Base-by-base conservation (phyloP, 2,888 invertebrate genomes). In the Campoletis raptor region DNA sequence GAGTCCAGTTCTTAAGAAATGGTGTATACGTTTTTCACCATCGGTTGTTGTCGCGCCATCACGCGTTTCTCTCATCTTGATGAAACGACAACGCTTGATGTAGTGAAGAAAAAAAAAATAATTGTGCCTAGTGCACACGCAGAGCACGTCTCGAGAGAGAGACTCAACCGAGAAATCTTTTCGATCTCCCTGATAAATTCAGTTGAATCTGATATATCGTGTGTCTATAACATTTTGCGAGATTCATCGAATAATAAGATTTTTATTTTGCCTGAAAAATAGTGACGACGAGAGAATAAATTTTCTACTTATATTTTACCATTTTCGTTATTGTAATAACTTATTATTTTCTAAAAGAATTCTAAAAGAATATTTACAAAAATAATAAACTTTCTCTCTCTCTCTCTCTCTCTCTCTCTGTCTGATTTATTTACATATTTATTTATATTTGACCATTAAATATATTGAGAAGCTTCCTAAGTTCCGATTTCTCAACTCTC, bases 1-100 rank as follows among this genome's bases (percentile, higher is more conserved):
- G 87, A 73, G 88, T 90, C 90, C 90, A 91, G 91, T 92, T 91
- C 89, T 90, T 80, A 74, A 87, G 90, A 89, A 90, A 91, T 89
- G 73, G 73, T 54, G 89, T 89, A 81, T 85, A 64, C 78, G 82
- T 87, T 40, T 80, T 61, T 81, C 81, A 69, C 79, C 84, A 57
- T 72, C 81, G 86, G 79, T 73, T 40, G 69, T 80, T 80, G 85
- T 85, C 78, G 83, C 85, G 88, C 85, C 84, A 87, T 88, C 88
- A 86, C 88, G 83, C 79, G 67, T 77, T 40, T 74, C 48, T 72
- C 77, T 52, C 66, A 18, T 83, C 78, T 48, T 81, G 74, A 77
- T 78, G 77, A 67, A 40, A 54, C 81, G 74, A 79, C 61, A 15
- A 64, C 45, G 40, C 45, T 54, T 69, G 21, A 15, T 30, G 40